Base-by-base conservation (phyloP, 2,888 invertebrate species). In the Melipona bicolor region DNA sequence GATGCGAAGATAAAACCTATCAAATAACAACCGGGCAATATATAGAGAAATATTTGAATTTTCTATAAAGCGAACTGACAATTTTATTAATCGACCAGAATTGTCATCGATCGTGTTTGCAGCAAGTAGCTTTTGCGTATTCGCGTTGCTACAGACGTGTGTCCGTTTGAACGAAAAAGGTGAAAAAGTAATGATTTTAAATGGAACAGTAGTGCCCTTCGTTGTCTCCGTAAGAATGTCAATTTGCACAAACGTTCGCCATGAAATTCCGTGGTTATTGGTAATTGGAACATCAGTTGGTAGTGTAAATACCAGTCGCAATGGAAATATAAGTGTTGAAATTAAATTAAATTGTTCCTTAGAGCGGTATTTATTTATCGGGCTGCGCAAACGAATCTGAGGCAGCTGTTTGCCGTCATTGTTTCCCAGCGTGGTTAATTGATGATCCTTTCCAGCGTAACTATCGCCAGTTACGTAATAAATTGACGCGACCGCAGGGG, bases 301-400 rank as follows among this genome's bases (percentile, higher is more conserved):
- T 27, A 61, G 17, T 21, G 69, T 70, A 80, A 85, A 79, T 70
- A 73, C 36, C 67, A 79, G 43, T 71, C 50, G 27, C 67, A n/a
- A 11, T n/a, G 62, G 59, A 65, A 69, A 49, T 65, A 56, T 69
- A 36, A 52, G 50, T 36, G 52, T 65, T 36, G 80, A 62, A 68
- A 74, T 88, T 68, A 65, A 88, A 87, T 88, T 87, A 79, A 72
- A 85, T 79, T 73, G 75, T 81, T 79, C 83, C 72, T 86, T 86
- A 49, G 52, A 56, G 27, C 64, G 50, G 65, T 83, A 85, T 87
- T 85, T 86, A 88, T 87, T 85, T 85, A 70, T 88, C 59, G 56
- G 32, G 32, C 56, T 56, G 50, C 36, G 71, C 74, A 78, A 77
- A 82, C 49, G 75, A 83, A 77, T 74, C 77, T 71, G 64, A n/a